These are phyloP conservation scores for Australoheros facetus DNA, from an alignment of 2,797 vertebrate species.

Conservation along the genomic window DNA sequence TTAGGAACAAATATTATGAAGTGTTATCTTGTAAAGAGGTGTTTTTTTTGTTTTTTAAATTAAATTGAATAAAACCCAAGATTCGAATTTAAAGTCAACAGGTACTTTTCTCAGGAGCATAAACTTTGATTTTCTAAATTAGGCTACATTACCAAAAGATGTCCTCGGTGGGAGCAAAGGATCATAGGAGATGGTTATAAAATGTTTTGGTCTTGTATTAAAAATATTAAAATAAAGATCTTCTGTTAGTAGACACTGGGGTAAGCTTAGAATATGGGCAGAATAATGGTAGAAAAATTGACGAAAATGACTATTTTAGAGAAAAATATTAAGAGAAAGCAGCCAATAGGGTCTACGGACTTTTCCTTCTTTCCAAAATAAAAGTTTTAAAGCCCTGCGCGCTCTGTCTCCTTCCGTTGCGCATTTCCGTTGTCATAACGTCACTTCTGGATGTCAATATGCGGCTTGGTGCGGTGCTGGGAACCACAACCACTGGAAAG, in stretches of 20 bases:
- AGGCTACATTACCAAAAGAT: too few relatives aligned
- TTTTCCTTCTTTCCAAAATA: slow-evolving; percentile 18
- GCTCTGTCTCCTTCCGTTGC: slow-evolving; percentile 38
- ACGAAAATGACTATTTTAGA: background rate
- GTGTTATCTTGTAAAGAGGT: background rate
- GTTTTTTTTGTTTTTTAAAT: background rate
- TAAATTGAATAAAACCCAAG: background rate
- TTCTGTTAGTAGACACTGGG: background rate
- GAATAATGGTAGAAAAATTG: background rate
- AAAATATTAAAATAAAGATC: background rate
- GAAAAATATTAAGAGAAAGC: background rate
- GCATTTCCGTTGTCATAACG: slow-evolving; percentile 77
- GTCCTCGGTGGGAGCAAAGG: accelerated
- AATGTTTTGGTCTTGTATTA: background rate
- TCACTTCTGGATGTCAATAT: slow-evolving; percentile 84
- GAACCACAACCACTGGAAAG: slow-evolving; percentile 69
- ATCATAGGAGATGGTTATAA: background rate
- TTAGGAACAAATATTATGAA: background rate
- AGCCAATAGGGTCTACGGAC: background rate
- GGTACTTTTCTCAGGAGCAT: background rate
- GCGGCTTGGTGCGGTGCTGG: slow-evolving; percentile 76
- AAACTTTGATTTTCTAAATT: background rate
- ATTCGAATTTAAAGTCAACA: background rate
- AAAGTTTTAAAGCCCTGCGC: slow-evolving; percentile 37
- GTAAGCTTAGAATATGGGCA: background rate